Percentiles rank a stretch among this genome's conserved stretches.
These are phyloP conservation scores for Paracanthobrama guichenoti DNA, from an alignment of 2,113 vertebrate species.

Conservation along the genomic window DNA sequence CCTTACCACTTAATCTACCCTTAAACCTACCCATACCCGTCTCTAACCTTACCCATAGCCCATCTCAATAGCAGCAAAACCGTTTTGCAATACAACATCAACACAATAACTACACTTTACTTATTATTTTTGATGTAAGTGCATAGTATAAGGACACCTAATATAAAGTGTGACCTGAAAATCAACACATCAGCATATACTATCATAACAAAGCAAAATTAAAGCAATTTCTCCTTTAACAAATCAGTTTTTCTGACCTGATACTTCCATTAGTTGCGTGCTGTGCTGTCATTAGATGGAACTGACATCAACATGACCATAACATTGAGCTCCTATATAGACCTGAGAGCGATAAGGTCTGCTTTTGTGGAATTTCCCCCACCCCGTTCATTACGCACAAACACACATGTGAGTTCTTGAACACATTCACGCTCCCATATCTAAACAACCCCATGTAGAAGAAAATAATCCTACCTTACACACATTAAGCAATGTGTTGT, in stretches of 20 bases:
- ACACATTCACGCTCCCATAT: conserved; percentile 13
- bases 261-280: neutral
- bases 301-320: neutral
- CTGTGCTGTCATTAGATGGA: neutral
- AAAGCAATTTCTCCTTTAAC: neutral
- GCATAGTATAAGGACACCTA: too few species aligned
- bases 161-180: too few species aligned
- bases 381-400: neutral
- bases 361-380: conserved; percentile 13
- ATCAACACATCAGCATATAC: neutral
- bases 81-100: too few species aligned
- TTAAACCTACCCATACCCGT: too few species aligned
- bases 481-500: neutral
- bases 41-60: too few species aligned
- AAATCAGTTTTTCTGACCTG: neutral
- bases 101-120: too few species aligned
- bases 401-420: neutral
- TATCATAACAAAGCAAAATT: neutral
- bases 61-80: too few species aligned
- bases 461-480: neutral
- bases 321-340: conserved; percentile 17
- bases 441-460: neutral
- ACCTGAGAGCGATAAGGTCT: neutral
- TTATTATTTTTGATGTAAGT: too few species aligned
- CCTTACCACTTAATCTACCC: too few species aligned